These are phyloP conservation scores for Drosophila merina DNA, from an alignment of 2,888 invertebrate genomes.

Conservation along the genomic window DNA sequence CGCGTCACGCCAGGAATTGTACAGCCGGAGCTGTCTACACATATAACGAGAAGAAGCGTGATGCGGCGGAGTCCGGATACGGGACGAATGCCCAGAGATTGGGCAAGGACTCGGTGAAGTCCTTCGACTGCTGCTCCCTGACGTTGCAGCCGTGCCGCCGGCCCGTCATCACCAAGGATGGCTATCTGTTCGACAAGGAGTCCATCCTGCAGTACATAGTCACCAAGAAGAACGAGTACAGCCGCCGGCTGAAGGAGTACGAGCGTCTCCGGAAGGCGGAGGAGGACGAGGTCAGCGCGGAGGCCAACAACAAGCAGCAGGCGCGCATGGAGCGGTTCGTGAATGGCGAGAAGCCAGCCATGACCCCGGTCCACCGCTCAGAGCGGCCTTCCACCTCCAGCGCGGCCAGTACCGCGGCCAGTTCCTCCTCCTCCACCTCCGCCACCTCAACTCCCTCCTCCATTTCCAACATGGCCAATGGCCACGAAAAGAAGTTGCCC, in stretches of 20 bases:
- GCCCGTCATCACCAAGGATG: constrained; percentile 95
- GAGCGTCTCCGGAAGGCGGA: constrained; percentile 93
- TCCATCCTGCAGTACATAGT: constrained; percentile 97
- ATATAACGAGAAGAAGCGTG: constrained; percentile 98
- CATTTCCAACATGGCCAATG: constrained; percentile 92
- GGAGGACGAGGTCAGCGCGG: constrained; percentile 88
- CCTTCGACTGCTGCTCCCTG: constrained; percentile 98
- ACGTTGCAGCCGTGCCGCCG: constrained; percentile 98
- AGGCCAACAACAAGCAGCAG: constrained; percentile 84
- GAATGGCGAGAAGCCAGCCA: constrained; percentile 88
- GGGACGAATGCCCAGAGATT: constrained; percentile 90
- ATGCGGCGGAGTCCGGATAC: constrained; percentile 97
- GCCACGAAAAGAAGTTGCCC: constrained; percentile 92
- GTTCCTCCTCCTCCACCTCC: constrained; percentile 49
- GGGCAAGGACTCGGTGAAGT: constrained; percentile 89
- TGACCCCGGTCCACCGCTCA: constrained; percentile 62
- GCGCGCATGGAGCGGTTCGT: constrained; percentile 91
- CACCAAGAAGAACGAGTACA: constrained; percentile 96
- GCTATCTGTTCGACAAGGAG: constrained; percentile 98
- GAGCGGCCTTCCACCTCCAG: constrained; percentile 33
- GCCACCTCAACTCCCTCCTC: constrained; percentile 81
- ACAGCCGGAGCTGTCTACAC: constrained; percentile 99
- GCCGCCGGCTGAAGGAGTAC: constrained; percentile 94
- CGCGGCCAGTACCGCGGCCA: constrained; percentile 51
- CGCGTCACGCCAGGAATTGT: constrained; percentile 98